These are phyloP conservation scores for Aphelenchoides fujianensis DNA, from an alignment of 1,140 invertebrate genomes.

Conservation along the genomic window DNA sequence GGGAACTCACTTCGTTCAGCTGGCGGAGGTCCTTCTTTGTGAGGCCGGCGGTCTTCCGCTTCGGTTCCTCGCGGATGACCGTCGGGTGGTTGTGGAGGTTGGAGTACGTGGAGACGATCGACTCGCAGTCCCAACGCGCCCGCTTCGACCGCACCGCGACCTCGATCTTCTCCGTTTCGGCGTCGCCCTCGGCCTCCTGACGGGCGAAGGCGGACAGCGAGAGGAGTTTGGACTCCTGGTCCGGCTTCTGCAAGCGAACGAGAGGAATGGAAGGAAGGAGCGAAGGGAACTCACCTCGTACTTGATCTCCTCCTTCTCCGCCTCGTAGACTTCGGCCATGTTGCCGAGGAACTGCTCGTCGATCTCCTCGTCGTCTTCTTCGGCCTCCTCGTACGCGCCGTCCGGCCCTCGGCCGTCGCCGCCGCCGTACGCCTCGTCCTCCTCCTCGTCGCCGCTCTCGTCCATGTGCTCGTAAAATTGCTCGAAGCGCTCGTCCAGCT, in stretches of 20 bases:
- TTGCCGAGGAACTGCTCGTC: slow-evolving; percentile 9
- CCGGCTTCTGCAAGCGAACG: slow-evolving; percentile 29
- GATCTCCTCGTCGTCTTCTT: slow-evolving; percentile 3
- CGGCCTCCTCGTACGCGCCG: too few species aligned
- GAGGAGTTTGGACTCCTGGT: slow-evolving; percentile 30
- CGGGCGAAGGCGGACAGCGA: slow-evolving; percentile 22
- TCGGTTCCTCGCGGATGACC: slow-evolving; percentile 73
- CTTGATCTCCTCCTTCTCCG: not conserved
- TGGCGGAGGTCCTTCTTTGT: slow-evolving; percentile 51
- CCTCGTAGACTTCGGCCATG: slow-evolving; percentile 25
- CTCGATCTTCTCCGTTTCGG: slow-evolving; percentile 67
- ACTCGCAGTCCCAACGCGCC: slow-evolving; percentile 84
- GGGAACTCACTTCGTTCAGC: not conserved
- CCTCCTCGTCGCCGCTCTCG: slow-evolving; percentile 67
- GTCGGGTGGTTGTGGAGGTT: slow-evolving; percentile 56
- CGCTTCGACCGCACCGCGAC: slow-evolving; percentile 50
- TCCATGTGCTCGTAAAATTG: slow-evolving; percentile 72
- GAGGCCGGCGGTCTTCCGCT: slow-evolving; percentile 46
- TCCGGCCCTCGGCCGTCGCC: too few species aligned
- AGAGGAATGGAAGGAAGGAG: slow-evolving; percentile 27
- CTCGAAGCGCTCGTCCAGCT: slow-evolving; percentile 85
- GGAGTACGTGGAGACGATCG: slow-evolving; percentile 68
- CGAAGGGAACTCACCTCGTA: not conserved
- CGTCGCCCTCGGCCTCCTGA: slow-evolving; percentile 68
- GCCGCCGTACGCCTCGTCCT: too few species aligned